Percentiles rank a stretch among this genome's conserved stretches.
phyloP scores from a whole-genome alignment of 2,797 vertebrate genomes.

The Uromys caudimaculatus region DNA sequence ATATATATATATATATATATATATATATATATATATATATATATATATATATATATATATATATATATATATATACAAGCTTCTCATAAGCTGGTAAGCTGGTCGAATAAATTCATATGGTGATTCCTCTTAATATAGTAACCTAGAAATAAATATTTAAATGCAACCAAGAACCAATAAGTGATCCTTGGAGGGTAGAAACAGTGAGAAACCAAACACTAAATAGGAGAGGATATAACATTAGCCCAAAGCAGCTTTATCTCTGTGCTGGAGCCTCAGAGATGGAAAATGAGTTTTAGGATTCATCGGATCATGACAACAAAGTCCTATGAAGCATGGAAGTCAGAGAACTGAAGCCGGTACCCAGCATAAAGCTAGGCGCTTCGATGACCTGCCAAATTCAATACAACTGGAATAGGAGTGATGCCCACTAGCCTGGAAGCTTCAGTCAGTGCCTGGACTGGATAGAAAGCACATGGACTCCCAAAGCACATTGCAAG shows the following conservation, averaged over 20 bases:
- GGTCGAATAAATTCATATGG: background rate
- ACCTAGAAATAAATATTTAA: constrained; percentile 37
- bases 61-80: background rate
- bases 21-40: too few relatives aligned
- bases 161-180: constrained; percentile 6
- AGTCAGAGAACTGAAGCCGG: background rate
- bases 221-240: background rate
- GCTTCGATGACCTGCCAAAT: background rate
- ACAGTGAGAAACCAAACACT: background rate
- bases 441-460: background rate
- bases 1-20: too few relatives aligned
- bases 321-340: background rate
- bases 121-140: background rate
- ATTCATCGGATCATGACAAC: background rate
- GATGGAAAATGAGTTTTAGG: background rate
- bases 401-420: background rate
- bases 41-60: too few relatives aligned
- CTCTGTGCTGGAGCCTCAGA: background rate
- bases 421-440: background rate
- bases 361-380: background rate
- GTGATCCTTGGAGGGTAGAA: background rate
- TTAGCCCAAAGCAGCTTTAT: background rate
- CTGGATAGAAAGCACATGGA: background rate
- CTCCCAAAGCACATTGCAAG: background rate
- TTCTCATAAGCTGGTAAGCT: background rate